A percentile compares a stretch with the other conserved stretches of the same genome.
Conservation (phyloP, 35 echinoderm and acorn worm genomes). For the Heliocidaris erythrogramma region DNA sequence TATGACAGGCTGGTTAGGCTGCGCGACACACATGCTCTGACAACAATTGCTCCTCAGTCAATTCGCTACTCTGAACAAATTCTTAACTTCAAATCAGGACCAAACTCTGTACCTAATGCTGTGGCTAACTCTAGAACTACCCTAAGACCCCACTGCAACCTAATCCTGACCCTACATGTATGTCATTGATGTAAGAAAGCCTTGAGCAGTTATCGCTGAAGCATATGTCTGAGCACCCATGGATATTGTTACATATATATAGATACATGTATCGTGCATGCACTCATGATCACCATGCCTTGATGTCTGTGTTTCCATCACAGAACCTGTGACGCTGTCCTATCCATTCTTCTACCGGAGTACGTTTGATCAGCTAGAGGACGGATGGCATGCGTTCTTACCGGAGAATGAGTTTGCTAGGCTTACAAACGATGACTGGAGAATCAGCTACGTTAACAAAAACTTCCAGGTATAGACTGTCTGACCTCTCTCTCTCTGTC, state of each 20-base stretch:
- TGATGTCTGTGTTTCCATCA: background rate
- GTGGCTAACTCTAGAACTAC: no score
- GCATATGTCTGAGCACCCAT: background rate
- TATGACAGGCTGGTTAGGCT: no score
- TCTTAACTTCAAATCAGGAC: background rate
- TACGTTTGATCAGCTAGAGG: constrained; percentile 86
- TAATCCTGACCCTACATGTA: no score
- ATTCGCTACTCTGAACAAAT: no score
- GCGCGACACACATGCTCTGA: no score
- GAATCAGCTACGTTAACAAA: constrained; percentile 89
- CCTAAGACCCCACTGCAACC: no score
- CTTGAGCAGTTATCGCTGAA: background rate
- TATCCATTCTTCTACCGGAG: constrained; percentile 97
- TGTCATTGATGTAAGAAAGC: background rate
- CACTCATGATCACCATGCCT: background rate
- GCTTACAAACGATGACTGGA: constrained; percentile 79
- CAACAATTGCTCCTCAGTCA: no score
- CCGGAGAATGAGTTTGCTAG: constrained; percentile 89
- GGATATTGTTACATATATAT: background rate
- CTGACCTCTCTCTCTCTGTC: background rate
- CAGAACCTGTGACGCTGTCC: constrained; percentile 84
- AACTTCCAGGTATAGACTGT: constrained; percentile 71
- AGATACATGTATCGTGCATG: background rate
- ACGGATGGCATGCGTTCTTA: constrained; percentile 95
- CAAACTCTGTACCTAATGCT: no score